Base-by-base conservation (phyloP, 2,113 vertebrate species). In the Rostratula benghalensis region DNA sequence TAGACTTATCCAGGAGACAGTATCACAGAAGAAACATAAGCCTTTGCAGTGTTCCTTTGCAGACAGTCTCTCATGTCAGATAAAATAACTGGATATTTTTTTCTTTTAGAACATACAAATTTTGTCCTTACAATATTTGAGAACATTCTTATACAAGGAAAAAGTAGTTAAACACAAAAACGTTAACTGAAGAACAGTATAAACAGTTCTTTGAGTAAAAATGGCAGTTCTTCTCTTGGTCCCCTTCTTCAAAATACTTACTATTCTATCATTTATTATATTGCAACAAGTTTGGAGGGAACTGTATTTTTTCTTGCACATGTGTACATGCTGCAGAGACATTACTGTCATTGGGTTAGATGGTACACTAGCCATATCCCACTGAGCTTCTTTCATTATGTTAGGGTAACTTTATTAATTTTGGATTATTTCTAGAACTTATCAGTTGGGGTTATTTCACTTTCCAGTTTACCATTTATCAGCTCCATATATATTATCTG, bases 361-460 rank as follows among this genome's bases (percentile, higher is more conserved):
- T 10, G 3, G 10, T 18, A 27, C 11, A 12, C 77, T n/a, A 83
- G 11, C 10, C 18, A 33, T 24, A n/a, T 0, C 2, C 9, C 5
- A n/a, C 3, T 11, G 11, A 76, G 3, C 2, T 53, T 5, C 23
- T 67, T 88, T 63, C 63, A 3, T 2, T 37, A 7, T 8, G 2
- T 20, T 37, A 37, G 12, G 1, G 5, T 65, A 8, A 14, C 7
- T 19, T 41, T 46, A 43, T 25, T 24, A 27, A 27, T 56, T 13
- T 84, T 60, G 4, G 13, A 31, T 33, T 54, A 28, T 45, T 67
- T 23, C 28, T 27, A 56, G 10, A 8, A 35, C 21, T 71, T 51
- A n/a, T 1, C 4, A 51, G 6, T 56, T 73, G 4, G 25, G 31
- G 46, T 37, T 1, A 50, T 50, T 85, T 77, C 28, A 14, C 25